Evolutionary conservation across 2,888 invertebrate genomes (phyloP), one percentile per base, ranked within the genome.

Genomic region (Lithophane leautieri): DNA sequence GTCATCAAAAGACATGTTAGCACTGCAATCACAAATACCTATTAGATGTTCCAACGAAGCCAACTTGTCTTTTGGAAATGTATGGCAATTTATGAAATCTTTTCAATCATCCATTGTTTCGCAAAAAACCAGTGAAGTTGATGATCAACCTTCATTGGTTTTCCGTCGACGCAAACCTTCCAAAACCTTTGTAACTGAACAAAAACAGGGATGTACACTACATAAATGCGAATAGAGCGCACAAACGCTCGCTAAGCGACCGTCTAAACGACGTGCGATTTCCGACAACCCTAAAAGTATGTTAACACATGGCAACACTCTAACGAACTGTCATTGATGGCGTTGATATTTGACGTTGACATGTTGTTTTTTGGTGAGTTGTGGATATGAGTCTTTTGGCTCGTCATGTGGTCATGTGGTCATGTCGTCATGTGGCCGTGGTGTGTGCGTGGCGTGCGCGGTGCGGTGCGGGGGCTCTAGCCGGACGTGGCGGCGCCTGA

Each of bases 391-490:
- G 82, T 82, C 79, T 82, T 83, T 82, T 82, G 81, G 81, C 83
- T 79, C 81, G 78, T 83, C 73, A 58, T 54, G 81, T 73, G 82
- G 69, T 65, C 42, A 25, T 65, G 83, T 50, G 50, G 79, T 72
- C 62, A 73, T 60, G 83, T 74, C 70, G 73, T 69, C 67, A 61
- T 72, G 86, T 61, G 86, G 88, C 73, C 78, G 82, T 63, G 78
- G 88, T 42, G 81, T 54, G 47, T 62, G 86, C 78, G 80, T 72
- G 79, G 79, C 52, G 66, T 34, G 83, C 52, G 88, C 88, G 73
- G 81, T 81, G 93, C 56, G 56, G n/a, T 19, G 72, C 14, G 19
- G 66, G 2, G 40, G 9, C 97, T 97, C 90, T 98, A 98, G 81
- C 87, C 78, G 86, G 89, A 84, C 83, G 87, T 74, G 82, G 89